Evolutionary conservation across 2,113 vertebrate genomes (phyloP).

Genomic region (Blennius ocellaris): DNA sequence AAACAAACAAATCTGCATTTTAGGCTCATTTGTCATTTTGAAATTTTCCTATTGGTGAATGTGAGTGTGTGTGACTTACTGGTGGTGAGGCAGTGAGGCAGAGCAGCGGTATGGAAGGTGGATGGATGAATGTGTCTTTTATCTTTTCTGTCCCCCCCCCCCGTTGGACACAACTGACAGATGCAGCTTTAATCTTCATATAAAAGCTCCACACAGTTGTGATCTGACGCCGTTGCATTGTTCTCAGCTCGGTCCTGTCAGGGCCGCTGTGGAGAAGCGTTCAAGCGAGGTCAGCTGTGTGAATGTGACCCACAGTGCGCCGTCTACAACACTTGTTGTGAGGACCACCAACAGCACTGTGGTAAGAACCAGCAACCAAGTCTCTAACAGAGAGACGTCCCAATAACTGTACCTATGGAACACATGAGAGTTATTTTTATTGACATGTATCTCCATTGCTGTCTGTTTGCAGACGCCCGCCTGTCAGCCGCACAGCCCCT

Average conservation of each 20-base stretch:
- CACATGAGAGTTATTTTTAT: neutral
- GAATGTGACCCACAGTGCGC: slow-evolving; percentile 88
- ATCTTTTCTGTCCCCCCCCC: neutral
- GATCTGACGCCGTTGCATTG: neutral
- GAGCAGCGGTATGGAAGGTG: no score
- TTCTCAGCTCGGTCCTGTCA: slow-evolving; percentile 86
- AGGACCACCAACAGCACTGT: slow-evolving; percentile 83
- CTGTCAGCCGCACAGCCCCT: neutral
- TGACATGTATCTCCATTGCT: neutral
- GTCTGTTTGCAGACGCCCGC: slow-evolving; percentile 37
- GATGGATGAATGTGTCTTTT: neutral
- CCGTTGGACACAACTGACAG: neutral
- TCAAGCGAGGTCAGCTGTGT: slow-evolving; percentile 86
- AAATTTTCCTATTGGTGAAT: no score
- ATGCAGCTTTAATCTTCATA: neutral
- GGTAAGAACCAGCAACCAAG: slow-evolving; percentile 41
- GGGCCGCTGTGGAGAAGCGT: slow-evolving; percentile 89
- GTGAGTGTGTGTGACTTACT: no score
- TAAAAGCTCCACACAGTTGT: neutral
- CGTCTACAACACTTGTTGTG: slow-evolving; percentile 87
- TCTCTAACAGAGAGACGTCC: neutral
- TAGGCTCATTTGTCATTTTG: no score
- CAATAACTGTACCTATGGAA: neutral
- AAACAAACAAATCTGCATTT: no score
- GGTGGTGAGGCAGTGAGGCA: no score